Evolutionary conservation across 2,113 vertebrate genomes (phyloP).

Genomic region (Onychostoma macrolepis): DNA sequence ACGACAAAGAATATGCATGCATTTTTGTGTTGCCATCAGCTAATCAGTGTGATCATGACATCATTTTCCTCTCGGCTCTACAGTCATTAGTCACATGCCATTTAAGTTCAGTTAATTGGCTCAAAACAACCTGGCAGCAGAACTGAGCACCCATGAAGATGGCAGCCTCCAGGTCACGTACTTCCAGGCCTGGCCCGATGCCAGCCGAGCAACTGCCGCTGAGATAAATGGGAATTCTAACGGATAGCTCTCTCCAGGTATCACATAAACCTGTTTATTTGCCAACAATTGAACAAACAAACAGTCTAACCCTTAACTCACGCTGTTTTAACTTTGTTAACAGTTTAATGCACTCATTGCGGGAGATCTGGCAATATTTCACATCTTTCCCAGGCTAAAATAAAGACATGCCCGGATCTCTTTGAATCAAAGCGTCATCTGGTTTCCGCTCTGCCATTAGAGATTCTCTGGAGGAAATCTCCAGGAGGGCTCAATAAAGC

Average conservation of each 20-base stretch:
- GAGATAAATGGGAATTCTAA: constrained; percentile 5
- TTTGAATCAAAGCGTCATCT: constrained; percentile 23
- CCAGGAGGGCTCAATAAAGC: constrained; percentile 34
- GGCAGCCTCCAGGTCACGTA: neutral
- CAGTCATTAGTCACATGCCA: constrained; percentile 22
- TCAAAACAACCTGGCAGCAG: constrained; percentile 23
- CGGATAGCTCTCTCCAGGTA: neutral
- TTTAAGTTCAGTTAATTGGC: constrained; percentile 32
- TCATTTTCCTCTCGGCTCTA: neutral
- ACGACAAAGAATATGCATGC: neutral
- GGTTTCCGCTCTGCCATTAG: constrained; percentile 34
- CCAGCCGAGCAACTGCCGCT: neutral
- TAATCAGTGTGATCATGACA: constrained; percentile 15
- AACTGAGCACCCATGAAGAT: constrained; percentile 4
- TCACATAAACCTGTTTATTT: neutral
- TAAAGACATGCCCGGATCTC: constrained; percentile 15
- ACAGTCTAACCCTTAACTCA: neutral
- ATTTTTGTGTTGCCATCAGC: neutral
- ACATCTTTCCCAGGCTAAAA: neutral
- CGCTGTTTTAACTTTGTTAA: neutral
- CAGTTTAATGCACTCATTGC: neutral
- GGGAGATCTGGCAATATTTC: neutral
- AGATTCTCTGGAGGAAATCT: neutral
- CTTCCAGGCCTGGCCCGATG: neutral
- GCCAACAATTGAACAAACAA: neutral